These are phyloP conservation scores for Sebastes elongatus DNA, from an alignment of 2,797 vertebrate species.

Conservation along the genomic window DNA sequence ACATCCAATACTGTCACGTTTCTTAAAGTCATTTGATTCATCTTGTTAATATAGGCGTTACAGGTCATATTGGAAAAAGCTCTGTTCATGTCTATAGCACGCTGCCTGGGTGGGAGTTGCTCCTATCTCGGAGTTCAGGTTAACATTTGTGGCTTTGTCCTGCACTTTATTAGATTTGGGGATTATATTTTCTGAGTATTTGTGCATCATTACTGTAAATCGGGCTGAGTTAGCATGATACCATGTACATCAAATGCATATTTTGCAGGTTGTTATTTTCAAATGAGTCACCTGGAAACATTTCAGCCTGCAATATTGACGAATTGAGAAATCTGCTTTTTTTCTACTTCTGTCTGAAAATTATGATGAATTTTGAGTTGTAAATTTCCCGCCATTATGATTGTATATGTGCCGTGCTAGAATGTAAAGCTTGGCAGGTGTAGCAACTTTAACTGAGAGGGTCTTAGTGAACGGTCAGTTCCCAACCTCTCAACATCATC, in stretches of 20 bases:
- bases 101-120: fast-evolving
- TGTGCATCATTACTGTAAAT: neutral
- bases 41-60: neutral
- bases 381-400: neutral
- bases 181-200: neutral
- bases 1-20: neutral
- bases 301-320: neutral
- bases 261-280: neutral
- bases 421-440: constrained; percentile 39
- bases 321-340: neutral
- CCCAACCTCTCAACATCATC: constrained; percentile 28
- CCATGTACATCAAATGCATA: neutral
- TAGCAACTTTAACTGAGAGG: constrained; percentile 6
- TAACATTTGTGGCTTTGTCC: neutral
- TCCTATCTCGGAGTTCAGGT: neutral
- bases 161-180: neutral
- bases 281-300: fast-evolving
- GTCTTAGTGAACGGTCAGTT: constrained; percentile 25
- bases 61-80: neutral
- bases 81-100: neutral
- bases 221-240: neutral
- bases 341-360: neutral
- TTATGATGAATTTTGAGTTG: neutral
- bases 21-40: neutral
- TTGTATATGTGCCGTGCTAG: neutral